Base-by-base conservation (phyloP, 2,888 invertebrate species). In the Metopia argyrocephala region DNA sequence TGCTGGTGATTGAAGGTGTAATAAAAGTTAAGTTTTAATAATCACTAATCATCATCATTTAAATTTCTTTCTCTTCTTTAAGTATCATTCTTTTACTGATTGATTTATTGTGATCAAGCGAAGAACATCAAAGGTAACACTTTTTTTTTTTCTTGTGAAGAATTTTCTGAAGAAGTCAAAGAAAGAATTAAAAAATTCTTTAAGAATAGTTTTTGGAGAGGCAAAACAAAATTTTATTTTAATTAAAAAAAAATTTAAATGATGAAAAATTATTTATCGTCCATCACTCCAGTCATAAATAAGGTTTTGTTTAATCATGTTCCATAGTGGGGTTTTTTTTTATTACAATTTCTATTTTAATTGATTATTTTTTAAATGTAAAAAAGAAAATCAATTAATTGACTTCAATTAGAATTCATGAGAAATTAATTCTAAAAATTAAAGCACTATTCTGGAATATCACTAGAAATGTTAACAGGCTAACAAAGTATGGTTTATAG, bases 251-350 rank as follows among this genome's bases (percentile, higher is more conserved):
- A 48, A 48, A 74, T 74, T 74, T 9, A 56, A 79, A 75, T 65
- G 76, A 79, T 79, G 80, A 82, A 81, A 73, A 82, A 82, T 82
- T 81, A 79, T 82, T 73, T 45, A 71, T 82, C 75, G 76, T 82
- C 71, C 79, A 78, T 75, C 70, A 80, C 20, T 75, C 65, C 0
- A 23, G 57, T 27, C n/a, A 18, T 57, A 6, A 18, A 56, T 52
- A 45, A 50, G n/a, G 25, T 57, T 52, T 25, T 73, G 50, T 74
- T 62, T n/a, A 70, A 66, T 75, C 74, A 59, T 62, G n/a, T 12
- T 71, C 52, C 28, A 20, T 20, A 57, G n/a, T n/a, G n/a, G n/a
- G n/a, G 20, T 23, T 52, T 38, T 9, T 73, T 12, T 21, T 61
- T 31, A 31, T 61, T n/a, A n/a, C 38, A 12, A 12, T 38, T 4